Conservation (phyloP, 1,140 invertebrate species). For the Tetraneura akinire region DNA sequence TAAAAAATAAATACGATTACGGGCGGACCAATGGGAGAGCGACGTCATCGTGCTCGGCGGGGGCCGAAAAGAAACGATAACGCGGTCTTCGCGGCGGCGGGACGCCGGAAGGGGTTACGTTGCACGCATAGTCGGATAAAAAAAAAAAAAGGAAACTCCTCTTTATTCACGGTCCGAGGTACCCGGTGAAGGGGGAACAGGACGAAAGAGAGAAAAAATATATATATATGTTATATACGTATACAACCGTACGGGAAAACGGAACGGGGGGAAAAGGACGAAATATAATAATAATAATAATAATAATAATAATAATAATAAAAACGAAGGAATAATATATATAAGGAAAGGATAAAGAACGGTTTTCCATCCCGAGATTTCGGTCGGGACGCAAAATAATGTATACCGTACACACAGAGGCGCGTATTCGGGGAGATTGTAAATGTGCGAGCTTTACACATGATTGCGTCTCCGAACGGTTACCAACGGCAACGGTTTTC, state of each 20-base stretch:
- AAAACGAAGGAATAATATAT: not conserved
- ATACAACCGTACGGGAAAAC: not conserved
- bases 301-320: too few relatives aligned
- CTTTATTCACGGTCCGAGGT: not conserved
- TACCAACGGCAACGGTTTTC: slow-evolving; percentile 38
- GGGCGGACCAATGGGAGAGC: slow-evolving; percentile 38
- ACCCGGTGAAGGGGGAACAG: not conserved
- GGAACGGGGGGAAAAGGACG: not conserved
- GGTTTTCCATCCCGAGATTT: slow-evolving; percentile 49
- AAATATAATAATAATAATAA: too few relatives aligned
- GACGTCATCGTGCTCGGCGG: not conserved
- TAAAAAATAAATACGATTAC: not conserved
- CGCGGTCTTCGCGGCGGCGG: not conserved
- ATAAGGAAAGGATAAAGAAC: slow-evolving; percentile 47
- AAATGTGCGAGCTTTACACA: slow-evolving; percentile 47
- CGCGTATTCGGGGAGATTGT: slow-evolving; percentile 6
- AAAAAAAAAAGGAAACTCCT: slow-evolving; percentile 47
- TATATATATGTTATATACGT: too few relatives aligned
- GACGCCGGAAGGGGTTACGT: not conserved
- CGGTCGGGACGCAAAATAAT: slow-evolving; percentile 43
- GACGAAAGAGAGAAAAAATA: too few relatives aligned
- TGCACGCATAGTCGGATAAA: slow-evolving; percentile 36
- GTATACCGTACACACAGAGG: slow-evolving; percentile 19
- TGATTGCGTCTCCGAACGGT: slow-evolving; percentile 47
- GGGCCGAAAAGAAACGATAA: slow-evolving; percentile 5